A percentile compares a stretch with the other conserved stretches of the same genome.
Conservation (phyloP, 2,888 invertebrate species). For the Mactromeris polynyma region DNA sequence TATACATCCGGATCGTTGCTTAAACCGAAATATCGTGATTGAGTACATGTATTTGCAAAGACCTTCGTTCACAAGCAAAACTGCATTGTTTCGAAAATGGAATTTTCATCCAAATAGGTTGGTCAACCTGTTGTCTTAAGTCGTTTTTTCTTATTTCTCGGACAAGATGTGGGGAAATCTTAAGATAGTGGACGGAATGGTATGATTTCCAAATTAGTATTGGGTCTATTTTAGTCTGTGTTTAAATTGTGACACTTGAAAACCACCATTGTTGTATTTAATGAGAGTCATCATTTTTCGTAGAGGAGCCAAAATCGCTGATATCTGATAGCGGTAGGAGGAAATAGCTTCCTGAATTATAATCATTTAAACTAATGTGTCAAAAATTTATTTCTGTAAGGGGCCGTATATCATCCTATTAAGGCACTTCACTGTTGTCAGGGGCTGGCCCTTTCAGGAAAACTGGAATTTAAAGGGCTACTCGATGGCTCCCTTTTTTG, state of each 20-base stretch:
- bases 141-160: neutral
- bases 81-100: too few species aligned
- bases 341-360: constrained; percentile 50
- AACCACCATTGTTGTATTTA: constrained; percentile 57
- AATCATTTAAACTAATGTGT: constrained; percentile 61
- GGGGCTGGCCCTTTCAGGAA: constrained; percentile 22
- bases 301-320: constrained; percentile 26
- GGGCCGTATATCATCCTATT: constrained; percentile 46
- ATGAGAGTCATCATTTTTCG: constrained; percentile 48
- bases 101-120: too few species aligned
- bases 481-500: constrained; percentile 9
- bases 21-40: too few species aligned
- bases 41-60: too few species aligned
- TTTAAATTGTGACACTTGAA: constrained; percentile 68
- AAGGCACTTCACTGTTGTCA: constrained; percentile 39
- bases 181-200: neutral
- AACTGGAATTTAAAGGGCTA: constrained; percentile 37
- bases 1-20: too few species aligned
- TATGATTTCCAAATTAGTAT: constrained; percentile 14
- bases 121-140: neutral
- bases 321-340: constrained; percentile 38
- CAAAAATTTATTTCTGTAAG: constrained; percentile 51
- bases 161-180: neutral
- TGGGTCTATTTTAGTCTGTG: constrained; percentile 23
- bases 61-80: too few species aligned